Conservation (phyloP, 2,797 vertebrate genomes). For the Propithecus perrieri region DNA sequence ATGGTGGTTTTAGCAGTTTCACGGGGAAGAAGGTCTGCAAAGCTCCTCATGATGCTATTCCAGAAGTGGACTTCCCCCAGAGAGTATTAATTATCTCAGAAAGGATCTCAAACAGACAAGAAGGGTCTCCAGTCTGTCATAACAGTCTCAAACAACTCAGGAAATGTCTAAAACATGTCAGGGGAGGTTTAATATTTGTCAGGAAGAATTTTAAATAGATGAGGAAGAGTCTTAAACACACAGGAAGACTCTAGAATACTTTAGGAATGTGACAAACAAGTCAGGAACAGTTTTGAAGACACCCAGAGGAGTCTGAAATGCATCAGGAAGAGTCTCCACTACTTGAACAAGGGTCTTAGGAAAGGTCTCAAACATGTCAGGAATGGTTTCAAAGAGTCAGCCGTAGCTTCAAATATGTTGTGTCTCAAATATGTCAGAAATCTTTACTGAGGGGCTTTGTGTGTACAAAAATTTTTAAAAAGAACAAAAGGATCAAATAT, state of each 20-base stretch:
- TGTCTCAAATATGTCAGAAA: neutral
- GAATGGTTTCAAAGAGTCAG: neutral
- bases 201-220: neutral
- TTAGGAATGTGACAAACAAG: neutral
- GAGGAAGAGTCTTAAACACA: neutral
- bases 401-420: neutral
- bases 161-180: neutral
- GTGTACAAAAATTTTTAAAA: too few relatives aligned
- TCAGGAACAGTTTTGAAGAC: neutral
- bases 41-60: neutral
- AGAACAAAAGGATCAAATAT: neutral
- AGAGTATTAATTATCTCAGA: neutral
- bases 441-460: neutral
- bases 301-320: neutral
- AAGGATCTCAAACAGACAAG: neutral
- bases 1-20: neutral
- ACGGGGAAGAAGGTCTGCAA: neutral
- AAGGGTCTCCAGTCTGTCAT: neutral
- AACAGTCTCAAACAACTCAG: neutral
- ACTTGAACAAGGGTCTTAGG: neutral
- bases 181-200: neutral
- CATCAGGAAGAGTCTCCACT: neutral
- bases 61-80: neutral
- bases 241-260: neutral
- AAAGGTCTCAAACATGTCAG: neutral